Conservation (phyloP, 2,113 vertebrate genomes). For the Pithys albifrons region DNA sequence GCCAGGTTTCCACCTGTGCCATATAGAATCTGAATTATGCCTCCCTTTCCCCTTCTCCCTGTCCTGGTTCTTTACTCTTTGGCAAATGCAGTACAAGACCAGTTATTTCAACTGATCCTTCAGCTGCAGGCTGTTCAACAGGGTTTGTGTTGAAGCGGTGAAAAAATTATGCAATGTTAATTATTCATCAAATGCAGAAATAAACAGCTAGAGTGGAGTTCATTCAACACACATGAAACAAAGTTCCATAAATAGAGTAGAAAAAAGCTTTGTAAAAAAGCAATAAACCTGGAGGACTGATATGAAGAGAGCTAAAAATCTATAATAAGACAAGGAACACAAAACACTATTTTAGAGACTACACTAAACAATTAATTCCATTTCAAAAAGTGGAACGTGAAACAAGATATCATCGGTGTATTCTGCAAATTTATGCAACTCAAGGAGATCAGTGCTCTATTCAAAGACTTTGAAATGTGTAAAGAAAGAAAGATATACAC, state of each 20-base stretch:
- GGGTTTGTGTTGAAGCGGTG: not conserved
- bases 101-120: not conserved
- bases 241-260: not conserved
- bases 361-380: conserved; percentile 21
- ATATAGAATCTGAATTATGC: not conserved
- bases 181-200: conserved; percentile 17
- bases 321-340: not conserved
- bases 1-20: not conserved
- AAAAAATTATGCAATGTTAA: not conserved
- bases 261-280: not conserved
- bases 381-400: not conserved
- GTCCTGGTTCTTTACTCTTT: not conserved
- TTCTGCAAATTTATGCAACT: not conserved
- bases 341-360: not conserved
- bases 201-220: not conserved
- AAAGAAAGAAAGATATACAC: not conserved
- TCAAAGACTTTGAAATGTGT: not conserved
- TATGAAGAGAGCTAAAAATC: conserved; percentile 6
- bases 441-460: not conserved
- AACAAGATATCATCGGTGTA: not conserved
- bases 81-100: not conserved
- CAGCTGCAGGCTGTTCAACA: not conserved
- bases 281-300: not conserved
- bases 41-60: not conserved
- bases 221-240: not conserved